phyloP scores from a whole-genome alignment of 2,113 vertebrate species.

The Triplophysa rosa region DNA sequence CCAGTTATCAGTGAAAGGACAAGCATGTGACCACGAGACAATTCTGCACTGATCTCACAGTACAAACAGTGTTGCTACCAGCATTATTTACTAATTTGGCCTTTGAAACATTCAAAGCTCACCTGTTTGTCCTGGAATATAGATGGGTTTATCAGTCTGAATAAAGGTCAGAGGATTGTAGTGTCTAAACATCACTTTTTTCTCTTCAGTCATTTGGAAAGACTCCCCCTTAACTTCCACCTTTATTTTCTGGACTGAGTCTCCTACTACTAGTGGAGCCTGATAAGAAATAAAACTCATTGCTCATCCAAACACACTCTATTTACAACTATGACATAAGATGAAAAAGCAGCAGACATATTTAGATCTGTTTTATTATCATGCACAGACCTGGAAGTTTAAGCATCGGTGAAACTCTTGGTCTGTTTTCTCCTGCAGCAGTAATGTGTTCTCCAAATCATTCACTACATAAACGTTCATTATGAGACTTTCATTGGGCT shows the following conservation, averaged over 20 bases:
- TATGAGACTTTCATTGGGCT: slow-evolving; percentile 61
- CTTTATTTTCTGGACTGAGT: slow-evolving; percentile 49
- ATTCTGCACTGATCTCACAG: neutral
- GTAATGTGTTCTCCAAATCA: slow-evolving; percentile 17
- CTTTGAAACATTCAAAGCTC: slow-evolving; percentile 17
- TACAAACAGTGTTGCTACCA: neutral
- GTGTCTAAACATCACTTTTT: slow-evolving; percentile 61
- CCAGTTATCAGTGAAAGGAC: too few relatives aligned
- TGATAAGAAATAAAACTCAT: slow-evolving; percentile 29
- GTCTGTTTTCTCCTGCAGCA: slow-evolving; percentile 29
- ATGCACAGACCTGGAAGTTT: slow-evolving; percentile 56
- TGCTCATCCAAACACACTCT: neutral
- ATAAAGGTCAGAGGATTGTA: slow-evolving; percentile 57
- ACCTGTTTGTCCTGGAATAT: slow-evolving; percentile 73
- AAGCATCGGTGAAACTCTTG: slow-evolving; percentile 60
- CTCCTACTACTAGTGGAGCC: slow-evolving; percentile 54
- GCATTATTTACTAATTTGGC: neutral
- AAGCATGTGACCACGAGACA: neutral
- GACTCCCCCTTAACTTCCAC: slow-evolving; percentile 61
- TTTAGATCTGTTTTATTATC: neutral
- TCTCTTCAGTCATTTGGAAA: slow-evolving; percentile 60
- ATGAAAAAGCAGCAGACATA: neutral
- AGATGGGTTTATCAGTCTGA: slow-evolving; percentile 72
- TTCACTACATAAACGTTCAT: slow-evolving; percentile 60
- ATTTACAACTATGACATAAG: neutral